A percentile compares a stretch with the other conserved stretches of the same genome.
Evolutionary conservation across 92 coral and sea anemone genomes (phyloP).

Genomic region (Pocillopora meandrina): DNA sequence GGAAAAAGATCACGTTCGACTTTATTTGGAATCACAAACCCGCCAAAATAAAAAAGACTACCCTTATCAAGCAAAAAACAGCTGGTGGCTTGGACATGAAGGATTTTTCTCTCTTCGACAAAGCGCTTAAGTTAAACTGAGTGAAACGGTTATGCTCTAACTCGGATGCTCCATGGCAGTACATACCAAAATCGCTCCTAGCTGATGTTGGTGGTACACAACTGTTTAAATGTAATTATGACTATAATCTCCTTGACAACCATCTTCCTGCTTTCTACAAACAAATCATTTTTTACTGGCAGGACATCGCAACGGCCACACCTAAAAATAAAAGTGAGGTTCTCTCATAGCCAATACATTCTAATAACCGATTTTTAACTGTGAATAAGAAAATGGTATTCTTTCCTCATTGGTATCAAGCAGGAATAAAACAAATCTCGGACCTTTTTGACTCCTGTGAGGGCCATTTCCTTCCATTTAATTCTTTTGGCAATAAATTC

Average conservation of each 20-base stretch:
- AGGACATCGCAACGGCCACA: not conserved
- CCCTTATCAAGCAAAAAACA: not conserved
- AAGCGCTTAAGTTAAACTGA: conserved; percentile 19
- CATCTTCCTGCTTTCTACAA: conserved; percentile 1
- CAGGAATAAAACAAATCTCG: too few relatives aligned
- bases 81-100: conserved; percentile 30
- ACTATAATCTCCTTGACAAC: not conserved
- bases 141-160: conserved; percentile 5
- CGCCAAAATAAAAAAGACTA: conserved; percentile 24
- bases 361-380: too few relatives aligned
- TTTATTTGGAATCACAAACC: conserved; percentile 28
- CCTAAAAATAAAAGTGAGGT: conserved; percentile 16
- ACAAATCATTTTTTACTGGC: conserved; percentile 13
- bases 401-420: too few relatives aligned
- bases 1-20: conserved; percentile 26
- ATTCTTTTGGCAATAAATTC: too few relatives aligned
- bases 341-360: not conserved
- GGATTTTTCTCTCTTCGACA: conserved; percentile 9
- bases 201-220: too few relatives aligned
- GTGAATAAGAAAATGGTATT: too few relatives aligned
- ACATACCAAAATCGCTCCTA: too few relatives aligned
- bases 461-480: too few relatives aligned
- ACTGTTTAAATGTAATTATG: not conserved
- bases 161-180: too few relatives aligned
- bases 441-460: too few relatives aligned